Conservation (phyloP, 2,797 vertebrate species). For the Schizothorax lantsangensis region DNA sequence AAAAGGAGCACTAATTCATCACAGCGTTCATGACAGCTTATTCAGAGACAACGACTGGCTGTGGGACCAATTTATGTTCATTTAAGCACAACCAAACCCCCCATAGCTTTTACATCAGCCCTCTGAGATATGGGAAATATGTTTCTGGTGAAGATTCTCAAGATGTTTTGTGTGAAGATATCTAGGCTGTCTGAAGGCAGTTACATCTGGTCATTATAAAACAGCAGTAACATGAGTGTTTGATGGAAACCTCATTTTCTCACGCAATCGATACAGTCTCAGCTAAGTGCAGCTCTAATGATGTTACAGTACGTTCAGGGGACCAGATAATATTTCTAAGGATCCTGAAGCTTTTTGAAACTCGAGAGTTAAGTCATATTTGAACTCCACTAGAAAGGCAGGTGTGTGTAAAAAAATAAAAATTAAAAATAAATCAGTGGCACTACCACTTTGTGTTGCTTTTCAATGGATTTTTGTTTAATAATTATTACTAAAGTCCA, state of each 20-base stretch:
- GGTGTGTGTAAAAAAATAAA: not conserved
- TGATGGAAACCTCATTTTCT: constrained; percentile 35
- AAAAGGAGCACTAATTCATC: constrained; percentile 44
- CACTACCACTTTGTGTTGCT: not conserved
- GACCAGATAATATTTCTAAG: constrained; percentile 26
- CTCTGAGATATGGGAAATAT: not conserved
- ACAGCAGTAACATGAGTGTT: constrained; percentile 35
- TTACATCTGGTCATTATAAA: constrained; percentile 37
- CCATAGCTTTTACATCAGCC: constrained; percentile 22
- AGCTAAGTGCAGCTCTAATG: constrained; percentile 19
- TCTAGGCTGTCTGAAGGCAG: constrained; percentile 1
- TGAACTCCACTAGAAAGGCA: not conserved
- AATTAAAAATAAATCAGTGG: not conserved
- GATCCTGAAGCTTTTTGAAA: constrained; percentile 7
- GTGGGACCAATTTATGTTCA: constrained; percentile 34
- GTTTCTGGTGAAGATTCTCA: not conserved
- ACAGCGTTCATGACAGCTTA: constrained; percentile 11
- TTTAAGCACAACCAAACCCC: constrained; percentile 31
- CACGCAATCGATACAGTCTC: constrained; percentile 15
- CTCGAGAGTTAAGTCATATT: not conserved
- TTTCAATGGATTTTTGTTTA: not conserved
- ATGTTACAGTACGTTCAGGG: not conserved
- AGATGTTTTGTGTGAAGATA: constrained; percentile 19
- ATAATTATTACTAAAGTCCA: not conserved
- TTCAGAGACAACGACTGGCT: constrained; percentile 8